phyloP scores from a whole-genome alignment of 2,888 invertebrate genomes.

The Altica lythri region DNA sequence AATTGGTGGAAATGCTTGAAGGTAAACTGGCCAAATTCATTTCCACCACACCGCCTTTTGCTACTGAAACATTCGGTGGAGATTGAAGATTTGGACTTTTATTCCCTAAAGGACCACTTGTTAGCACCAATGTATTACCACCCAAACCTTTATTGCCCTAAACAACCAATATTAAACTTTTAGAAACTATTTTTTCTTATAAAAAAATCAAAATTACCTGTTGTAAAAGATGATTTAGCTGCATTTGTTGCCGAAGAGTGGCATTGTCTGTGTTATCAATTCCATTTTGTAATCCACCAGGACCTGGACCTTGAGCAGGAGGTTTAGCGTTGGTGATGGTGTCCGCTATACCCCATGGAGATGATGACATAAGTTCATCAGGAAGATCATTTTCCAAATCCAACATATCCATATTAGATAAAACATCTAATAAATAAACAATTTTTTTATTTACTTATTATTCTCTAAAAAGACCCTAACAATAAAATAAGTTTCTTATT shows the following conservation, averaged over 20 bases:
- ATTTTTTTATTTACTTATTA: too few species aligned
- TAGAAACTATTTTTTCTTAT: neutral
- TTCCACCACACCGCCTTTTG: slow-evolving; percentile 65
- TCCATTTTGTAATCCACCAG: slow-evolving; percentile 75
- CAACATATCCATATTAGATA: slow-evolving; percentile 83
- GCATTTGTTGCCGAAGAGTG: slow-evolving; percentile 58
- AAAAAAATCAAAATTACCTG: slow-evolving; percentile 55
- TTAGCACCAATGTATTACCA: slow-evolving; percentile 72
- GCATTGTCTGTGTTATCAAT: slow-evolving; percentile 66
- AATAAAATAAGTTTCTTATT: too few species aligned
- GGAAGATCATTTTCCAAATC: slow-evolving; percentile 91
- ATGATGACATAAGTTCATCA: slow-evolving; percentile 80
- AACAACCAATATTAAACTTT: neutral
- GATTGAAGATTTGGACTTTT: slow-evolving; percentile 86
- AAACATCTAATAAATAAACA: slow-evolving; percentile 67
- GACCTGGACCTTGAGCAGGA: slow-evolving; percentile 82
- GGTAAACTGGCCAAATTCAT: slow-evolving; percentile 64
- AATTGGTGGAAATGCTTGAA: slow-evolving; percentile 61
- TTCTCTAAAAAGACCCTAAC: too few species aligned
- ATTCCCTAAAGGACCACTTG: slow-evolving; percentile 76
- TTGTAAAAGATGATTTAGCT: slow-evolving; percentile 67
- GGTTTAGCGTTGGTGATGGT: slow-evolving; percentile 65
- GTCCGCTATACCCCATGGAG: slow-evolving; percentile 67
- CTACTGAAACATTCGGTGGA: slow-evolving; percentile 80
- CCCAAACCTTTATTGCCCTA: slow-evolving; percentile 75